Conservation (phyloP, 2,113 vertebrate genomes). For the Ornithorhynchus anatinus region DNA sequence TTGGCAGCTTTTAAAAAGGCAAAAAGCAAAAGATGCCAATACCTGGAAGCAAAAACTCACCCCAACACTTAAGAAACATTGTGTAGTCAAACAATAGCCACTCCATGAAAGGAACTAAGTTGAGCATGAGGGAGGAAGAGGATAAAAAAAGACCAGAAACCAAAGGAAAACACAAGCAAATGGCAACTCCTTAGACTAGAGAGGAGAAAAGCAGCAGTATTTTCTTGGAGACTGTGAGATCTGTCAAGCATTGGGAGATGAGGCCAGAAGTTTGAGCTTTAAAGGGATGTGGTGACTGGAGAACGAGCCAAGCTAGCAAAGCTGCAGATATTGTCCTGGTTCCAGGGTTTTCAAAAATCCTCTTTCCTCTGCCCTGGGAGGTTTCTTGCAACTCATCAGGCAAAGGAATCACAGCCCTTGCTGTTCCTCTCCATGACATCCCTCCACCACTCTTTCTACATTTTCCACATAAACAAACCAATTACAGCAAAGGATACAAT, state of each 20-base stretch:
- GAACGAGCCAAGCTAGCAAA: not conserved
- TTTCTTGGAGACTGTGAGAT: not conserved
- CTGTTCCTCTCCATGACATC: slow-evolving; percentile 67
- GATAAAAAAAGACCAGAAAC: not conserved
- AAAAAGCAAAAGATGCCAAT: slow-evolving; percentile 40
- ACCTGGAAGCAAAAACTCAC: not conserved
- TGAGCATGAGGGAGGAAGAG: accelerated
- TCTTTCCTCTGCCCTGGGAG: not conserved
- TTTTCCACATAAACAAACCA: slow-evolving; percentile 72
- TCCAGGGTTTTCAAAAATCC: not conserved
- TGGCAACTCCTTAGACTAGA: not conserved
- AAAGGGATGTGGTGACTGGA: not conserved
- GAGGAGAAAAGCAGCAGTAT: not conserved
- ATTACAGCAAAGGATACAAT: slow-evolving; percentile 31
- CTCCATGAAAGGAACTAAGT: not conserved
- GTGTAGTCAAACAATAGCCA: not conserved
- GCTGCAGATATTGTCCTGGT: not conserved
- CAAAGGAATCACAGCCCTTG: slow-evolving; percentile 57
- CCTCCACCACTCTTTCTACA: slow-evolving; percentile 55
- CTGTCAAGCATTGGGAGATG: slow-evolving; percentile 11
- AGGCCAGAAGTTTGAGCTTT: not conserved
- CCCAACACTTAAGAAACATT: not conserved
- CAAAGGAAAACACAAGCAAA: not conserved
- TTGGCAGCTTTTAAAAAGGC: slow-evolving; percentile 8
- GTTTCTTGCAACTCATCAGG: slow-evolving; percentile 61